Percentiles rank a stretch among this genome's conserved stretches.
These are phyloP conservation scores for Prosopocoilus inquinatus DNA, from an alignment of 2,888 invertebrate genomes.

Conservation along the genomic window DNA sequence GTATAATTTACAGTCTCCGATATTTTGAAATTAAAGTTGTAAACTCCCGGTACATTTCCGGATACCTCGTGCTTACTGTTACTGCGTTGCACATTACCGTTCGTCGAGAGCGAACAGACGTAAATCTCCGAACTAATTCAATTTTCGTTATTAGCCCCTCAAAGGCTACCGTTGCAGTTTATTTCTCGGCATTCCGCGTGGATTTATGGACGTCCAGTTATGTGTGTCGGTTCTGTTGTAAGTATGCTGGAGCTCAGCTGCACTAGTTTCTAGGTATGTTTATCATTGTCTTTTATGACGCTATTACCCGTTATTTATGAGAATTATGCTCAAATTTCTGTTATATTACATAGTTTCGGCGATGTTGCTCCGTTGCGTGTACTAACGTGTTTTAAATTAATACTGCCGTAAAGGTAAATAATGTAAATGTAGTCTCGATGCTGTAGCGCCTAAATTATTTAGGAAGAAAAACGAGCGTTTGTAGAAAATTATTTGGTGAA, in stretches of 20 bases:
- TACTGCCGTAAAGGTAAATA: neutral
- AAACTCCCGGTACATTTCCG: too few relatives aligned
- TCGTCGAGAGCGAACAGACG: neutral
- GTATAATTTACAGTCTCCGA: too few relatives aligned
- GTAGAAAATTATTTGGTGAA: too few relatives aligned
- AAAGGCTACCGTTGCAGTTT: conserved; percentile 5
- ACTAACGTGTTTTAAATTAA: neutral
- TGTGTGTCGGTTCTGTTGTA: conserved; percentile 2
- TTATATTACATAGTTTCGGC: conserved; percentile 2
- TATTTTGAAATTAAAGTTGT: too few relatives aligned
- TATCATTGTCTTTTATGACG: conserved; percentile 5
- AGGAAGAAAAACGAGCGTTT: too few relatives aligned
- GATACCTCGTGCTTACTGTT: too few relatives aligned
- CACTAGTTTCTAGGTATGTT: conserved; percentile 4
- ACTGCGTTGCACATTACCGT: neutral
- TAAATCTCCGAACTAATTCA: conserved; percentile 10
- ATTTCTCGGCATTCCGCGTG: conserved; percentile 2
- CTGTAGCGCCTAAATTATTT: too few relatives aligned
- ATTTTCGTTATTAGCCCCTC: conserved; percentile 11
- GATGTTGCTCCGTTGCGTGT: neutral
- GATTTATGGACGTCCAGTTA: conserved; percentile 5
- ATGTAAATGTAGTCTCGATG: too few relatives aligned
- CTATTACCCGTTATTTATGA: neutral
- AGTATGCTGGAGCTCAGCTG: conserved; percentile 5
- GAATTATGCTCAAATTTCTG: conserved; percentile 5